phyloP scores from a whole-genome alignment of 2,797 vertebrate genomes.

The Coluber constrictor region DNA sequence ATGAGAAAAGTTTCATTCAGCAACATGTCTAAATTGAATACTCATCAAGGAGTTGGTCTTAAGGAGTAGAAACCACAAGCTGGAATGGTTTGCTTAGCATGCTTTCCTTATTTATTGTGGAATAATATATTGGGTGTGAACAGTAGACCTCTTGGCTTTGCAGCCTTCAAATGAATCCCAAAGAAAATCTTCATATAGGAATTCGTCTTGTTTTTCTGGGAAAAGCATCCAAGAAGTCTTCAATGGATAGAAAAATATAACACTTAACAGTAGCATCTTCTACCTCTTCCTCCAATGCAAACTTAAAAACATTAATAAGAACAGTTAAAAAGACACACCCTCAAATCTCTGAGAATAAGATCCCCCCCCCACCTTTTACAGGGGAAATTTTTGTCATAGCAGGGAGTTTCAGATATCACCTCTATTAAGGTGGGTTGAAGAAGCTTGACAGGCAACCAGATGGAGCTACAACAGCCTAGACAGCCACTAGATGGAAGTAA shows the following conservation, averaged over 20 bases:
- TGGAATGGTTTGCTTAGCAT: background rate
- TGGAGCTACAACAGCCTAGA: background rate
- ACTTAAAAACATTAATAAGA: background rate
- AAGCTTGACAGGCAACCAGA: background rate
- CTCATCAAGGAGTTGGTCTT: background rate
- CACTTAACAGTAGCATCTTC: background rate
- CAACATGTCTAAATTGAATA: background rate
- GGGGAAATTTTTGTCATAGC: background rate
- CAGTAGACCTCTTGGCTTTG: background rate
- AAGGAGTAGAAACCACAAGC: background rate
- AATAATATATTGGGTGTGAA: background rate
- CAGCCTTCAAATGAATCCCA: background rate
- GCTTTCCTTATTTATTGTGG: background rate
- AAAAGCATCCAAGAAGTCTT: background rate
- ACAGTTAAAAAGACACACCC: background rate
- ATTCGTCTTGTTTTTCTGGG: background rate
- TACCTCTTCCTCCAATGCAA: background rate
- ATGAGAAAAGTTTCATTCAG: background rate
- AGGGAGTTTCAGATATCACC: background rate
- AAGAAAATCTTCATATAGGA: background rate
- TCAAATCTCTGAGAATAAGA: background rate
- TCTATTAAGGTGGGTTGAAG: background rate
- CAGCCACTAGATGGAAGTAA: background rate
- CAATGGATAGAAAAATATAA: background rate
- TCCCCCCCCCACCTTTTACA: background rate